A percentile compares a stretch with the other conserved stretches of the same genome.
Conservation (phyloP, 2,888 invertebrate genomes). For the Nasonovia ribisnigri region DNA sequence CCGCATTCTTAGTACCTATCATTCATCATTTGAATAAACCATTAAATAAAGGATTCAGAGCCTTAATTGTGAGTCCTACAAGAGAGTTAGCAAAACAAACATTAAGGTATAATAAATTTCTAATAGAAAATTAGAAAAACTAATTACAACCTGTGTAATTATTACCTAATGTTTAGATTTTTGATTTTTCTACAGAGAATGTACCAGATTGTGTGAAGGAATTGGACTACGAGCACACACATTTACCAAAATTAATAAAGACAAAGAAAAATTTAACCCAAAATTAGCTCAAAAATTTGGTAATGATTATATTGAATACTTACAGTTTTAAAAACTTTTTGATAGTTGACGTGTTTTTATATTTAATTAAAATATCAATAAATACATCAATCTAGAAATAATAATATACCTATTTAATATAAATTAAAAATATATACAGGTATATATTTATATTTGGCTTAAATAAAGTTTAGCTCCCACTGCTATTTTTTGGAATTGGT, state of each 20-base stretch:
- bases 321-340: neutral
- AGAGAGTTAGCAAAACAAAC: conserved; percentile 95
- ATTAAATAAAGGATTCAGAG: conserved; percentile 82
- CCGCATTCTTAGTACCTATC: conserved; percentile 92
- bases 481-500: too few relatives aligned
- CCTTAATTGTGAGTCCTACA: conserved; percentile 91
- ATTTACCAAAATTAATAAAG: conserved; percentile 81
- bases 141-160: neutral
- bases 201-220: conserved; percentile 80
- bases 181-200: conserved; percentile 70
- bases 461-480: too few relatives aligned
- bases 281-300: conserved; percentile 84
- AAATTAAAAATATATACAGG: too few relatives aligned
- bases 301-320: conserved; percentile 70
- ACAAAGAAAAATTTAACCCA: conserved; percentile 79
- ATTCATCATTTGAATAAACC: conserved; percentile 82
- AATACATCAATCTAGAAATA: too few relatives aligned
- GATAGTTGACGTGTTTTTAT: too few relatives aligned
- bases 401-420: too few relatives aligned
- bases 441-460: too few relatives aligned
- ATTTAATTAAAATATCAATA: too few relatives aligned
- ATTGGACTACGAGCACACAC: conserved; percentile 82
- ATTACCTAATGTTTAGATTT: neutral
- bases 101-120: conserved; percentile 67
- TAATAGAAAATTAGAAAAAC: neutral